These are phyloP conservation scores for Umimayanthus kanabou DNA, from an alignment of 92 coral and sea anemone species.

Conservation along the genomic window DNA sequence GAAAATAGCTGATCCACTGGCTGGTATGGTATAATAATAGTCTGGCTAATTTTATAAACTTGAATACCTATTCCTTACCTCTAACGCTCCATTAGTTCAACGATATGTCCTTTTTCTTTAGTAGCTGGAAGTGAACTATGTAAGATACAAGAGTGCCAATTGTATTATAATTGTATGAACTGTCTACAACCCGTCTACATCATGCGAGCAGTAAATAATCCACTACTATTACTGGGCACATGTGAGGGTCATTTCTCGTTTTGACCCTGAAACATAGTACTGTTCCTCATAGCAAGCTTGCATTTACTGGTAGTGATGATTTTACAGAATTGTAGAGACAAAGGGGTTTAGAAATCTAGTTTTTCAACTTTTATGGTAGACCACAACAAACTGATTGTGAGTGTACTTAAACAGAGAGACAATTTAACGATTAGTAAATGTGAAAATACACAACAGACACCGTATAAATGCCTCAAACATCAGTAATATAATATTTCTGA, in stretches of 20 bases:
- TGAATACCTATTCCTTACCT: not conserved
- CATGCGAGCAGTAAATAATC: not conserved
- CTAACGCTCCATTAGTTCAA: not conserved
- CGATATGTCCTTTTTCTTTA: not conserved
- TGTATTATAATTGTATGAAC: not conserved
- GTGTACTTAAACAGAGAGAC: not conserved
- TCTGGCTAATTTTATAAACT: not conserved
- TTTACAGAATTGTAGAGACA: not conserved
- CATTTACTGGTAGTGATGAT: not conserved
- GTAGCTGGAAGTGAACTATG: not conserved
- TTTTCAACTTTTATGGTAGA: not conserved
- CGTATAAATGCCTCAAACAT: not conserved
- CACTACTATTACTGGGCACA: not conserved
- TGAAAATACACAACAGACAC: not conserved
- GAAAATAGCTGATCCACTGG: not conserved
- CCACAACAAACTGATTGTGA: not conserved
- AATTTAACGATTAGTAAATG: too few relatives aligned
- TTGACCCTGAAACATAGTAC: not conserved
- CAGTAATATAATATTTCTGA: not conserved
- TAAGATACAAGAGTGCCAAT: not conserved
- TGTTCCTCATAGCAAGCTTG: not conserved
- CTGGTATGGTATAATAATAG: not conserved
- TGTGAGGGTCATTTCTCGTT: not conserved
- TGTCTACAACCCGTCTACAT: not conserved
- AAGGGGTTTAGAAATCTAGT: not conserved